phyloP scores from a whole-genome alignment of 2,888 invertebrate genomes.

The Parnassius orleans region DNA sequence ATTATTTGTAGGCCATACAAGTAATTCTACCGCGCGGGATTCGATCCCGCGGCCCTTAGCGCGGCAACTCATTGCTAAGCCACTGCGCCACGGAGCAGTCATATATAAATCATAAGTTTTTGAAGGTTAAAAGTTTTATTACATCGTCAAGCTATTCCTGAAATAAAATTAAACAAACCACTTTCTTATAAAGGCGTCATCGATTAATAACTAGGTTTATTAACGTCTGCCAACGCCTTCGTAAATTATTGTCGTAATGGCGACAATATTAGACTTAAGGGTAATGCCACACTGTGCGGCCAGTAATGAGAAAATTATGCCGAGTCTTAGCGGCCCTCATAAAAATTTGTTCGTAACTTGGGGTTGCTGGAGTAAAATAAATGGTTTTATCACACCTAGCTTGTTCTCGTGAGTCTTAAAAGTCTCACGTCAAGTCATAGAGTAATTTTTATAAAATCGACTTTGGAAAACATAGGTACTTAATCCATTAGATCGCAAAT shows the following conservation, averaged over 20 bases:
- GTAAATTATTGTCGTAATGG: conserved; percentile 55
- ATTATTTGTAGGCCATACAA: too few relatives aligned
- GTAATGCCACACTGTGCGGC: conserved; percentile 42
- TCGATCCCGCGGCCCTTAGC: too few relatives aligned
- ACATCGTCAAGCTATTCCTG: too few relatives aligned
- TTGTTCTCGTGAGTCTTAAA: conserved; percentile 20
- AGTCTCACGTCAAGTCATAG: neutral
- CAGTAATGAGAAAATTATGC: conserved; percentile 76
- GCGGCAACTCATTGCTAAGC: too few relatives aligned
- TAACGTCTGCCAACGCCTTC: conserved; percentile 43
- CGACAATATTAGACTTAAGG: conserved; percentile 52
- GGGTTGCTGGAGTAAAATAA: conserved; percentile 56
- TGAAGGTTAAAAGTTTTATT: too few relatives aligned
- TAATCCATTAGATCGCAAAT: too few relatives aligned
- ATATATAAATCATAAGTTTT: too few relatives aligned
- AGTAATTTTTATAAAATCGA: too few relatives aligned
- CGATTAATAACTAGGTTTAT: conserved; percentile 35
- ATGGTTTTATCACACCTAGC: conserved; percentile 36
- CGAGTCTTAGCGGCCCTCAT: conserved; percentile 70
- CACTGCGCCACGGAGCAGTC: too few relatives aligned
- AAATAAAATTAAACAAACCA: neutral
- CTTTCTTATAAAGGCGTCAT: too few relatives aligned
- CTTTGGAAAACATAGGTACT: too few relatives aligned
- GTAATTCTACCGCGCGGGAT: too few relatives aligned
- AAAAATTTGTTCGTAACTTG: conserved; percentile 68